Evolutionary conservation across 2,888 invertebrate genomes (phyloP), one percentile per base, ranked within the genome.

Genomic region (Sepiola atlantica): DNA sequence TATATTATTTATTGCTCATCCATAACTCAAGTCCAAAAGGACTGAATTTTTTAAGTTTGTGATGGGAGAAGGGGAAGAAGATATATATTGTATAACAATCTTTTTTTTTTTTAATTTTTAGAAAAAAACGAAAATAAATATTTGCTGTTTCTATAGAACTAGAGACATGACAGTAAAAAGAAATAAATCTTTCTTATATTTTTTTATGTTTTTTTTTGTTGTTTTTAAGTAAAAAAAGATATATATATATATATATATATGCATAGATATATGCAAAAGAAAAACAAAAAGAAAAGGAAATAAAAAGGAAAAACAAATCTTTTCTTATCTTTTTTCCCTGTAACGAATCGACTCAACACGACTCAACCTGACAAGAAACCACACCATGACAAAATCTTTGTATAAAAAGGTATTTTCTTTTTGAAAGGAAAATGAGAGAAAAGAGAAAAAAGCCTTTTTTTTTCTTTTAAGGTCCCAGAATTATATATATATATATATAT

Each of bases 91-190:
- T 77, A 77, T 77, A 77, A 77, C 77, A 77, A 77, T 77, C 77
- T 77, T 77, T 77, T 45, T 45, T 45, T 45, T 45, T 45, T 45
- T 45, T 45, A 45, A 45, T 45, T 45, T 45, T 45, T 45, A 45
- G 45, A 77, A 18, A 32, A 77, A 77, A 77, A 77, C n/a, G 18
- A 77, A 77, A 77, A 77, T n/a, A 77, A 77, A 77, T 77, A 77
- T 77, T 77, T 77, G n/a, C 77, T 77, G 77, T 77, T 77, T 77
- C 77, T 77, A 77, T 77, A 77, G 77, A 77, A 77, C 77, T 77
- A 77, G 77, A 77, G 77, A 77, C 77, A 77, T 77, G n/a, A 77
- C 77, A n/a, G n/a, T 77, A n/a, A 77, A 77, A 77, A 77, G 77
- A 77, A 77, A 77, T 77, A 61, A 61, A 32, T 77, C n/a, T 77